phyloP scores from a whole-genome alignment of 2,113 vertebrate species.

The Dicrurus megarhynchus region DNA sequence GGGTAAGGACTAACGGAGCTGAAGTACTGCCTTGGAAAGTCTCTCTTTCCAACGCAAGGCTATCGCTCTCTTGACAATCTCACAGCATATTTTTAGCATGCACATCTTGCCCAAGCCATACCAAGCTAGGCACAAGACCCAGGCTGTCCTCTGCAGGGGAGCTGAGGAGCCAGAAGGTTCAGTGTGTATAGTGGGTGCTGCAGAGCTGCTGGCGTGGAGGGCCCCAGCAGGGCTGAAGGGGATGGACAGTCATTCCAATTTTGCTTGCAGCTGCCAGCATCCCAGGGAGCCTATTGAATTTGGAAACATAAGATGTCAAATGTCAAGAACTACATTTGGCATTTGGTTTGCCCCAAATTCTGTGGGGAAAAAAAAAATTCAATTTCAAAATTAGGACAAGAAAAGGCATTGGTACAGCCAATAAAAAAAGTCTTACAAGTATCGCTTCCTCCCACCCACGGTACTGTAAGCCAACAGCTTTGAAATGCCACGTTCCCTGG shows the following conservation, averaged over 20 bases:
- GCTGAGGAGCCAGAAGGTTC: not conserved
- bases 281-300: not conserved
- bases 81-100: not conserved
- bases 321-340: not conserved
- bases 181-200: not conserved
- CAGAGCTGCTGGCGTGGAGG: not conserved
- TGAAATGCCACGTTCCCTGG: not conserved
- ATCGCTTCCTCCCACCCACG: not conserved
- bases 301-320: not conserved
- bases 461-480: not conserved
- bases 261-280: not conserved
- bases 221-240: not conserved
- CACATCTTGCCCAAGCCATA: not conserved
- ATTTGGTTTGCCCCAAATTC: not conserved
- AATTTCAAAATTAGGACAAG: not conserved
- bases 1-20: not conserved
- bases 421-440: not conserved
- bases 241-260: not conserved
- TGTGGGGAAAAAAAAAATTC: rapidly evolving
- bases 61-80: rapidly evolving
- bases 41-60: not conserved
- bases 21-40: not conserved
- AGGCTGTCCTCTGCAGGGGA: not conserved
- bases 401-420: not conserved
- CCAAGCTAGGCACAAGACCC: not conserved